These are phyloP conservation scores for Hiodon tergisus DNA, from an alignment of 2,113 vertebrate species.

Conservation along the genomic window DNA sequence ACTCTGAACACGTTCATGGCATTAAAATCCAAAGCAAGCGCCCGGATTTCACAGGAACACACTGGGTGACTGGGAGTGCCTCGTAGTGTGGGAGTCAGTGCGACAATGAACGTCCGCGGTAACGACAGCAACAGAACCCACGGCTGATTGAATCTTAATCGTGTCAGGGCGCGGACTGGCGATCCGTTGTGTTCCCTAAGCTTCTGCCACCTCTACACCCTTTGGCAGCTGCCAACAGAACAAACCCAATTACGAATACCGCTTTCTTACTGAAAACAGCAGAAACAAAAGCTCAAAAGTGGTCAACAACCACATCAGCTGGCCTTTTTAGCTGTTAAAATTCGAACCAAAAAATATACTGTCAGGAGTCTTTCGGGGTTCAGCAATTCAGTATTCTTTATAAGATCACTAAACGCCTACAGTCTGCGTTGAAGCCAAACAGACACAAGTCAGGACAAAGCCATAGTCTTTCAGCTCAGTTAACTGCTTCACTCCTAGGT, in stretches of 20 bases:
- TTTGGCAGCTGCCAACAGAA: neutral
- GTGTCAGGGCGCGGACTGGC: neutral
- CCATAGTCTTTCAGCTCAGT: too few relatives aligned
- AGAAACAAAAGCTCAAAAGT: neutral
- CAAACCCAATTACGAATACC: neutral
- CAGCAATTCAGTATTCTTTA: neutral
- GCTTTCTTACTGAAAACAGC: neutral
- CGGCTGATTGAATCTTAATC: neutral
- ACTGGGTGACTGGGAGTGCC: neutral
- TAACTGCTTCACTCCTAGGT: too few relatives aligned
- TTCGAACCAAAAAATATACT: neutral
- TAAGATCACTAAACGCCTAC: neutral
- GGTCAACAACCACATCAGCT: neutral
- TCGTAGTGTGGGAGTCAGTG: slow-evolving; percentile 4
- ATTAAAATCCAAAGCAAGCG: slow-evolving; percentile 5
- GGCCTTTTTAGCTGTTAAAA: neutral
- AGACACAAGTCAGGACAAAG: neutral
- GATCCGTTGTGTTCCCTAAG: neutral
- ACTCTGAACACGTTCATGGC: neutral
- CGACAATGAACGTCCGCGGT: slow-evolving; percentile 16
- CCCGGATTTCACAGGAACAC: neutral
- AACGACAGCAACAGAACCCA: neutral
- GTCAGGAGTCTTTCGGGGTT: neutral
- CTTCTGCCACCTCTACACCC: neutral
- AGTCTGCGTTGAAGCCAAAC: neutral